Base-by-base conservation (phyloP, 2,797 vertebrate species). In the Poecilia velifera region DNA sequence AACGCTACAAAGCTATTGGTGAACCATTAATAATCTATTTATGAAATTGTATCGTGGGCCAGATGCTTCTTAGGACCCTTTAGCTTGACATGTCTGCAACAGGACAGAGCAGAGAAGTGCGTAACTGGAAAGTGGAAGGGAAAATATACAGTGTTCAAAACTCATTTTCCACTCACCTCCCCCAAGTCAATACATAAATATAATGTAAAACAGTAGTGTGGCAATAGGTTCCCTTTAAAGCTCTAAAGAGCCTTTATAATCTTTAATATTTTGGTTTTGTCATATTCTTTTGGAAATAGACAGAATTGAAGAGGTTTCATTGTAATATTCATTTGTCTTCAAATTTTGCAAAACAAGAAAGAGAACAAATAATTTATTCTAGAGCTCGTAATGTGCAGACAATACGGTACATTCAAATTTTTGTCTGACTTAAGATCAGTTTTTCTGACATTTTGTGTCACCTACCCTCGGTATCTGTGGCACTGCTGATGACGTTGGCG, bases 401-500 rank as follows among this genome's bases (percentile, higher is more conserved):
- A 41, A 68, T 41, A 41, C 22, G 4, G 10, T n/a, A 25, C 10
- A 70, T 13, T 70, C 0, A 6, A n/a, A 28, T 14, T 71, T 45
- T 45, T 13, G 25, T 71, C 45, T 3, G 2, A 28, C 45, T 71
- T 70, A 14, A 53, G 25, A 68, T n/a, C 6, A 28, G 45, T 18
- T 13, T 12, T 22, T 18, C 22, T 4, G 45, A 25, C 46, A 51
- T 31, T 70, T 12, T n/a, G 57, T 3, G 57, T 59, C 66, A 93
- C 97, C 88, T 84, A 99, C 98, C 98, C 94, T 99, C 98, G 0
- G 98, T 99, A 84, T 99, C 98, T 1, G 98, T 99, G 74, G 98
- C 98, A 28, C 98, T 99, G 95, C 96, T 99, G 93, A 99, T 99
- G 82, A 99, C 96, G 1, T 99, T 97, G 0, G 93, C 96, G 73